These are phyloP conservation scores for Bombyx mori DNA, from an alignment of 1,140 invertebrate genomes.

Conservation along the genomic window ASM3026992v2 NC_085114.1:16129501-16130000, in stretches of 20 bases:
- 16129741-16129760: conserved; percentile 12
- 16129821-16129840: conserved; percentile 18
- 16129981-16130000: conserved; percentile 24
- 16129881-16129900: conserved; percentile 10
- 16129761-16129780: conserved; percentile 10
- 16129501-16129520: too few species aligned
- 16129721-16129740: conserved; percentile 10
- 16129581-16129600: conserved; percentile 9
- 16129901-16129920: conserved; percentile 14
- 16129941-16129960: conserved; percentile 10
- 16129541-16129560: too few species aligned
- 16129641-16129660: conserved; percentile 13
- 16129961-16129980: conserved; percentile 10
- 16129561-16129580: too few species aligned
- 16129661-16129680: conserved; percentile 9
- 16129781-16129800: conserved; percentile 17
- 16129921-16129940: conserved; percentile 11
- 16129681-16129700: conserved; percentile 16
- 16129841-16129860: conserved; percentile 9
- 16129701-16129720: conserved; percentile 16
- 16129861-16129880: conserved; percentile 18
- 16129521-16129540: too few species aligned
- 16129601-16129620: conserved; percentile 17
- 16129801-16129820: conserved; percentile 16
- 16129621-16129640: conserved; percentile 16